phyloP scores from a whole-genome alignment of 2,797 vertebrate species.

The Aphelocoma californica region DNA sequence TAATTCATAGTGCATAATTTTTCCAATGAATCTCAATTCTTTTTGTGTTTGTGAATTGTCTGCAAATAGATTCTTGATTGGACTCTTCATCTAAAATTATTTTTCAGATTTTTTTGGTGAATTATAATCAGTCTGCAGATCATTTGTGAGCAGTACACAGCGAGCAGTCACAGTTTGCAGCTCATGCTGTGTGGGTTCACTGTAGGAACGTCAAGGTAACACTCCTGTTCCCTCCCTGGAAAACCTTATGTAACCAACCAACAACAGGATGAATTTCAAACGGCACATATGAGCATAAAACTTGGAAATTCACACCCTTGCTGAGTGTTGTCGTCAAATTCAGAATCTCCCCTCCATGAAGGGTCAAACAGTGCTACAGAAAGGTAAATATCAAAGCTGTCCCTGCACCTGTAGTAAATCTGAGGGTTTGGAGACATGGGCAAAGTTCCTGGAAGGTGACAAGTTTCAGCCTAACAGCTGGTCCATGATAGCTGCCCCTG shows the following conservation, averaged over 20 bases:
- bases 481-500: background rate
- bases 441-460: background rate
- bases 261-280: constrained; percentile 16
- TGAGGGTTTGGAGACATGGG: background rate
- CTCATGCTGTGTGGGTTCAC: constrained; percentile 27
- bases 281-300: background rate
- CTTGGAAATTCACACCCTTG: constrained; percentile 62
- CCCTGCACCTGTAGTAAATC: background rate
- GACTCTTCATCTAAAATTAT: constrained; percentile 63
- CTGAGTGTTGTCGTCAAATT: constrained; percentile 34
- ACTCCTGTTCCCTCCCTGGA: constrained; percentile 29
- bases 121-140: constrained; percentile 51
- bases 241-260: constrained; percentile 38
- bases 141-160: background rate
- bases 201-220: constrained; percentile 30
- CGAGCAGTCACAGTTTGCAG: background rate
- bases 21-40: constrained; percentile 45
- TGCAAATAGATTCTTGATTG: constrained; percentile 69
- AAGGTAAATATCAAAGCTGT: constrained; percentile 16
- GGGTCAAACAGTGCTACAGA: background rate
- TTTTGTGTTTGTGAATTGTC: constrained; percentile 68
- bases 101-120: constrained; percentile 30
- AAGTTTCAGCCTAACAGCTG: background rate
- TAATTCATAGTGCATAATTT: constrained; percentile 62
- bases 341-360: background rate